Evolutionary conservation across 2,888 invertebrate genomes (phyloP), one percentile per base, ranked within the genome.

Genomic region (Phortica magna): DNA sequence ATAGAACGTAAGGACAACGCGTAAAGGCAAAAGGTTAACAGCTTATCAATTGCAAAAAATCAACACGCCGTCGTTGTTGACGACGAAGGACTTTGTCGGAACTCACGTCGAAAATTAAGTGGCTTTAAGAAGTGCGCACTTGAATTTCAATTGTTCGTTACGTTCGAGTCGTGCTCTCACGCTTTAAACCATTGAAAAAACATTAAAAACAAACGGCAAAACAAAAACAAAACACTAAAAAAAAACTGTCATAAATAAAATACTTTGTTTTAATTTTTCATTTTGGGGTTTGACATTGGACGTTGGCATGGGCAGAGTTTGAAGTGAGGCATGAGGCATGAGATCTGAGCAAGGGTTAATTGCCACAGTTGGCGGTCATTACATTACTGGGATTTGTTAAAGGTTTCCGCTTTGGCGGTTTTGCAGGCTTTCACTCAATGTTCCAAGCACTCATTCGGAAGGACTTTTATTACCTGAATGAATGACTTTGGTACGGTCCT

Each of bases 61-160:
- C 67, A 48, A 67, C 67, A 67, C 67, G 67, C 39, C 7, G 67
- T 22, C 41, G 14, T 31, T 2, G 31, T 31, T 4, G 14, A 4
- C 7, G 53, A 31, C 55, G 68, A 68, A 53, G 48, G 55, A 71
- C 70, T 53, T 43, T 43, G 7, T 2, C 22, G 3, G 31, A 19
- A 39, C 65, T 65, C 39, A 65, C 65, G 78, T 82, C 80, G 79
- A 78, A 85, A 86, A 88, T 86, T 81, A 88, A 86, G 89, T 87
- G 88, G 88, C 79, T 83, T 79, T 81, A 80, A 65, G 22, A 84
- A 88, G 88, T 87, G 83, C 83, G 81, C 80, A 81, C 85, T 85
- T 88, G 85, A 87, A 85, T 85, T 85, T 88, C 88, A 85, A 88
- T 87, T 87, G 82, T 59, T 48, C 79, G 85, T 81, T 78, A 76